Conservation (phyloP, 2,888 invertebrate species). For the Myathropa florea region DNA sequence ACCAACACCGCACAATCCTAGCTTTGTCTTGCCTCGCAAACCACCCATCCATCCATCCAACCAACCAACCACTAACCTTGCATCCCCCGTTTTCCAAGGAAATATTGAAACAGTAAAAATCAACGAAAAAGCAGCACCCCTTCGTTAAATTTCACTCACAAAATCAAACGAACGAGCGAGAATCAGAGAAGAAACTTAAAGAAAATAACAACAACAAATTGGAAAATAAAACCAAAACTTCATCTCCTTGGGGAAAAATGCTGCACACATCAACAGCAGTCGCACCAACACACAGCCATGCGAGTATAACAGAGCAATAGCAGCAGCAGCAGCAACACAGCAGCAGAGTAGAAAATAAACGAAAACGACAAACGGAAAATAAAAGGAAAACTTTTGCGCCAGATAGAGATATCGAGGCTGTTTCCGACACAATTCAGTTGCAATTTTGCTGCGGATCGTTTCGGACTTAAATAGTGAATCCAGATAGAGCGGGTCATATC, state of each 20-base stretch:
- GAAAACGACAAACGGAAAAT: conserved; percentile 38
- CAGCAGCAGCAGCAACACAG: background rate
- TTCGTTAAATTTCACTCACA: conserved; percentile 35
- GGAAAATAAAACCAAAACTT: background rate
- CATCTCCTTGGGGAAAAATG: background rate
- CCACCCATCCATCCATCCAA: conserved; percentile 34
- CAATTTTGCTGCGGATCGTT: conserved; percentile 76
- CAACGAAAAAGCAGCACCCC: background rate
- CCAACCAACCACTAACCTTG: background rate
- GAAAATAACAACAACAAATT: background rate
- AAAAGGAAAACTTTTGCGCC: conserved; percentile 79
- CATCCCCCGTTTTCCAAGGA: background rate
- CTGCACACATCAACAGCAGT: conserved; percentile 6
- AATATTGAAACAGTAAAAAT: background rate
- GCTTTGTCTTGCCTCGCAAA: background rate
- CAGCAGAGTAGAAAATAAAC: conserved; percentile 7
- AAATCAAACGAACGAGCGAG: background rate
- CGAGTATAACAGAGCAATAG: background rate
- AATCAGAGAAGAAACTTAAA: background rate
- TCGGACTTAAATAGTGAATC: conserved; percentile 74
- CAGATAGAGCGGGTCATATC: conserved; percentile 18
- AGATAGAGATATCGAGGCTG: conserved; percentile 71
- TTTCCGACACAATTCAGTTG: conserved; percentile 75
- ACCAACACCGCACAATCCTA: background rate
- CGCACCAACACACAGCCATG: background rate